Conservation (phyloP, 1,140 invertebrate species). For the Heliconius eleuchia region DNA sequence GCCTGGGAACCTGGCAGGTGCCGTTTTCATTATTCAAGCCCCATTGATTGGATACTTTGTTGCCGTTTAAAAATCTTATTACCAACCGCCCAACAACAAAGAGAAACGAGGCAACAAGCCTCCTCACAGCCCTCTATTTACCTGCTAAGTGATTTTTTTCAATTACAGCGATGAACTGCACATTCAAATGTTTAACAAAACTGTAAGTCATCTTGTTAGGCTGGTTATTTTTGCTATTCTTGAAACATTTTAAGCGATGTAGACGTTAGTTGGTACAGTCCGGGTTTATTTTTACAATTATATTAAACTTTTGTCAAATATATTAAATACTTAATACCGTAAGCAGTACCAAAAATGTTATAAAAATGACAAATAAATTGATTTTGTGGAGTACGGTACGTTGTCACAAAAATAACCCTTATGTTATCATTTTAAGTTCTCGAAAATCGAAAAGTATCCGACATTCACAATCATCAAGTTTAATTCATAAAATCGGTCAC, state of each 20-base stretch:
- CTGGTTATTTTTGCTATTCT: conserved; percentile 16
- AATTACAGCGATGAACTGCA: conserved; percentile 77
- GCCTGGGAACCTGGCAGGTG: conserved; percentile 76
- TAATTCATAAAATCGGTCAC: conserved; percentile 39
- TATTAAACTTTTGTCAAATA: no score
- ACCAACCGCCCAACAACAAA: conserved; percentile 76
- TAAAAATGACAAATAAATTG: background rate
- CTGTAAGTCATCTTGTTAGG: conserved; percentile 78
- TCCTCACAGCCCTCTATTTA: conserved; percentile 68
- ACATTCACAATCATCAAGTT: conserved; percentile 4
- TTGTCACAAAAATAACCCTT: conserved; percentile 3
- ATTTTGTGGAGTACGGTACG: background rate
- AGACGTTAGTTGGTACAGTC: background rate
- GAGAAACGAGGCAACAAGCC: conserved; percentile 53
- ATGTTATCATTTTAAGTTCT: background rate
- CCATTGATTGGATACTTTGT: conserved; percentile 81
- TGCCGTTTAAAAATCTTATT: conserved; percentile 81
- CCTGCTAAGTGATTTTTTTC: conserved; percentile 80
- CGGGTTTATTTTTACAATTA: background rate
- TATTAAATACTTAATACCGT: background rate
- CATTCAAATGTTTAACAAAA: conserved; percentile 66
- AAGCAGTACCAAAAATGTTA: background rate
- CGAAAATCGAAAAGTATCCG: background rate
- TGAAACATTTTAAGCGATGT: background rate
- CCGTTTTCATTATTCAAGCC: conserved; percentile 79